phyloP scores from a whole-genome alignment of 1,140 invertebrate species.

The Cotesia typhae region DNA sequence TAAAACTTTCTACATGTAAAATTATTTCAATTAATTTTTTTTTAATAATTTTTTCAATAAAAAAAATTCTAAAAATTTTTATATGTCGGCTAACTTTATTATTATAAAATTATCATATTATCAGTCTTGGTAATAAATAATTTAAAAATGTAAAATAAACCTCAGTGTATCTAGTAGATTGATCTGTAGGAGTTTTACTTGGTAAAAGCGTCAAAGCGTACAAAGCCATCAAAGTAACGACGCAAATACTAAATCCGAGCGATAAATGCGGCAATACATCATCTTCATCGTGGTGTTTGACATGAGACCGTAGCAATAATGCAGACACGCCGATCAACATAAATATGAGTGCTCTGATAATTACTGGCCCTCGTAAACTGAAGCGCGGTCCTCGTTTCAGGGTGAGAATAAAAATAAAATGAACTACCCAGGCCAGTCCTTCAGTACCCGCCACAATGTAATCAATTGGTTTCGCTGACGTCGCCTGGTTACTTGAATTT shows the following conservation, averaged over 20 bases:
- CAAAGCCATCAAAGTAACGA: constrained; percentile 58
- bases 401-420: constrained; percentile 77
- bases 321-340: constrained; percentile 52
- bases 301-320: constrained; percentile 50
- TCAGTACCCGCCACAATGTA: constrained; percentile 75
- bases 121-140: constrained; percentile 31
- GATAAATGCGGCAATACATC: constrained; percentile 56
- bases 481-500: constrained; percentile 45
- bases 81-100: too few species aligned
- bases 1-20: too few species aligned
- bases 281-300: constrained; percentile 46
- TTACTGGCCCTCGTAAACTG: constrained; percentile 77
- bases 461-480: constrained; percentile 69
- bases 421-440: constrained; percentile 80
- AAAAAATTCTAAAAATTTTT: too few species aligned
- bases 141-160: constrained; percentile 55
- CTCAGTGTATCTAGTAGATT: constrained; percentile 62
- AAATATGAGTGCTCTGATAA: constrained; percentile 66
- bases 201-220: constrained; percentile 75
- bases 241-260: constrained; percentile 57
- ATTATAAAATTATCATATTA: neutral
- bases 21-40: too few species aligned
- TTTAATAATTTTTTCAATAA: too few species aligned
- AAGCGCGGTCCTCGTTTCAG: constrained; percentile 71
- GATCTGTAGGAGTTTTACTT: constrained; percentile 39